Base-by-base conservation (phyloP, 37 sponge, comb jelly and placozoan genomes). In the Petrosia ficiformis region DNA sequence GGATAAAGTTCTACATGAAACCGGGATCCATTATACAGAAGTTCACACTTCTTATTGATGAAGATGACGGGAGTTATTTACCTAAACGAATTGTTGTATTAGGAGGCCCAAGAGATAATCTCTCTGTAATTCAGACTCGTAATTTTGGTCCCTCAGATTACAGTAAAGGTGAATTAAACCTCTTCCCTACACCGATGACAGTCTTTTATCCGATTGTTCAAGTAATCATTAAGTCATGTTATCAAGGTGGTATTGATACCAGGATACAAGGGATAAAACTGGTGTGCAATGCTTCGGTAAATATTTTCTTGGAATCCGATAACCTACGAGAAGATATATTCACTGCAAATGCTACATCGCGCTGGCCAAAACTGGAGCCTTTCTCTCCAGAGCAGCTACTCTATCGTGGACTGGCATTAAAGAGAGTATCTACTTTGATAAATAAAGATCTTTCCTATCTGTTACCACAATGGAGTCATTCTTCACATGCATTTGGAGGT, bases 21-120 rank as follows among this genome's bases (percentile, higher is more conserved):
- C 86, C 89, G 0, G 93, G 93, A 28, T 68, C 83, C 14, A 52
- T 93, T 32, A 34, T 93, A 39, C 82, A 88, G 39, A 71, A 81
- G 64, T 76, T 93, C 42, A 44, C 71, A 14, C 80, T 93, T 29
- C 33, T 84, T 21, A 84, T 94, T 22, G 94, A 94, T 74, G 73
- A 80, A 14, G 90, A 94, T 19, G 94, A 94, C 60, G 78, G 92
- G 44, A 86, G 87, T 68, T 92, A 87, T 73, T 68, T 92, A 16
- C 92, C 92, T 26, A 63, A 68, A 0, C 32, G 70, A 0, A 81
- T 92, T 26, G 84, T 84, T 0, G 72, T 92, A 37, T 87, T 87
- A 48, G 87, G 82, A 6, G 40, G 64, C 40, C 32, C 6, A 2
- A 0, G 21, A 28, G 83, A 68, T 19, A 48, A 35, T 42, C 34